A percentile compares a stretch with the other conserved stretches of the same genome.
These are phyloP conservation scores for Mythimna pallens DNA, from an alignment of 2,888 invertebrate genomes.

Conservation along the genomic window DNA sequence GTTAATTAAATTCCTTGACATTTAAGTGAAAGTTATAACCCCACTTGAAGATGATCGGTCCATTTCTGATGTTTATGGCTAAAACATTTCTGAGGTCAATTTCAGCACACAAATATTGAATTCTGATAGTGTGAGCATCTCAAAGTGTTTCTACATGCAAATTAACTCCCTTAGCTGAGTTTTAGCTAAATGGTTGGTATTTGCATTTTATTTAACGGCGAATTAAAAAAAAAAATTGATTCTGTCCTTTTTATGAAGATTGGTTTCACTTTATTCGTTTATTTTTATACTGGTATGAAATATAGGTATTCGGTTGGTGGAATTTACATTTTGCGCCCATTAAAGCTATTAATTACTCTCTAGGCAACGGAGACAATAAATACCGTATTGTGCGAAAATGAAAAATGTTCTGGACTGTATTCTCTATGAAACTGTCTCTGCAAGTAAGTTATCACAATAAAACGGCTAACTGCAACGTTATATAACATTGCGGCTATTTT, in stretches of 20 bases:
- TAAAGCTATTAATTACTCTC: constrained; percentile 45
- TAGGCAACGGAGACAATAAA: constrained; percentile 44
- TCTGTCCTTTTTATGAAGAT: constrained; percentile 36
- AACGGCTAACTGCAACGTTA: constrained; percentile 54
- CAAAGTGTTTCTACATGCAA: constrained; percentile 12
- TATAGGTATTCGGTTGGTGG: constrained; percentile 17
- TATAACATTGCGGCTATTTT: constrained; percentile 56
- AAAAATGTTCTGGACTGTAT: constrained; percentile 37
- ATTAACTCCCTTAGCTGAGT: constrained; percentile 22
- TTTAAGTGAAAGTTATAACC: constrained; percentile 6
- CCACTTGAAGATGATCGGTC: not conserved
- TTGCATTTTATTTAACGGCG: constrained; percentile 36
- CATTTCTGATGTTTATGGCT: not conserved
- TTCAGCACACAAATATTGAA: constrained; percentile 18
- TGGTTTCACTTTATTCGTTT: constrained; percentile 31
- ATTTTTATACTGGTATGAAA: constrained; percentile 28
- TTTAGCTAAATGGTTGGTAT: constrained; percentile 25
- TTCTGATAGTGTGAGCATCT: not conserved
- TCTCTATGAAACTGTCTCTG: constrained; percentile 33
- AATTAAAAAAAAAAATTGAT: constrained; percentile 9
- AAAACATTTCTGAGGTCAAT: constrained; percentile 1
- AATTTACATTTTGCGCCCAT: constrained; percentile 47
- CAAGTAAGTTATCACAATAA: constrained; percentile 48
- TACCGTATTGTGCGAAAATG: constrained; percentile 41
- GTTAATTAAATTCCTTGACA: constrained; percentile 8